Conservation (phyloP, 2,888 invertebrate genomes). For the Leptopilina drosophilae region DNA sequence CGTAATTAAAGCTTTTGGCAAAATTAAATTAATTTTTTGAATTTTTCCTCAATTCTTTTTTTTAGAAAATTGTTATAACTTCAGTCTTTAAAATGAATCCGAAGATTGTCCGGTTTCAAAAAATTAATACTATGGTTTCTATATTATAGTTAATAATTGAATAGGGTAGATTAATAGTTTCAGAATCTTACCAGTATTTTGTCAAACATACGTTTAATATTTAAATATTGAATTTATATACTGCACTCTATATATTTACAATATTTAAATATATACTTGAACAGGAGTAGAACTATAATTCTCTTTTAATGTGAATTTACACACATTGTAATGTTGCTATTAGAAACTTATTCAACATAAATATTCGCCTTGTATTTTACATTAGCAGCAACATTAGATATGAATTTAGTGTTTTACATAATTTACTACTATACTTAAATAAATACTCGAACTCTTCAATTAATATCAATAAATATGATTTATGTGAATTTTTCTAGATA, state of each 20-base stretch:
- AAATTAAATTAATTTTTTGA: too few relatives aligned
- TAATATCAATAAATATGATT: neutral
- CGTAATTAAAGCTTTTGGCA: too few relatives aligned
- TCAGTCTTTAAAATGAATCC: constrained; percentile 27
- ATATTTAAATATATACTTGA: neutral
- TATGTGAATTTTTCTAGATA: neutral
- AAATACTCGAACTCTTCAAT: neutral
- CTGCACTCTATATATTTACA: too few relatives aligned
- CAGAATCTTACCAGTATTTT: constrained; percentile 33
- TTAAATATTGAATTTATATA: too few relatives aligned
- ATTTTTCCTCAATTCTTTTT: too few relatives aligned
- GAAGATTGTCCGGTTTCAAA: neutral
- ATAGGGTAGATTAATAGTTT: neutral
- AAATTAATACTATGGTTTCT: neutral
- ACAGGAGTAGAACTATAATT: neutral
- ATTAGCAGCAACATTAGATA: constrained; percentile 19
- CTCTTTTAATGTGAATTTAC: neutral
- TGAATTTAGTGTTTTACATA: constrained; percentile 2
- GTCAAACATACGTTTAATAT: constrained; percentile 13
- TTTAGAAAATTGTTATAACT: neutral
- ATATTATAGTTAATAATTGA: neutral
- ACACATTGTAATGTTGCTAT: neutral
- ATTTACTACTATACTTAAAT: neutral
- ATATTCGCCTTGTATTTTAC: constrained; percentile 55
- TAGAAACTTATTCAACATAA: constrained; percentile 55